phyloP scores from a whole-genome alignment of 1,140 invertebrate genomes.

The Papilio machaon region DNA sequence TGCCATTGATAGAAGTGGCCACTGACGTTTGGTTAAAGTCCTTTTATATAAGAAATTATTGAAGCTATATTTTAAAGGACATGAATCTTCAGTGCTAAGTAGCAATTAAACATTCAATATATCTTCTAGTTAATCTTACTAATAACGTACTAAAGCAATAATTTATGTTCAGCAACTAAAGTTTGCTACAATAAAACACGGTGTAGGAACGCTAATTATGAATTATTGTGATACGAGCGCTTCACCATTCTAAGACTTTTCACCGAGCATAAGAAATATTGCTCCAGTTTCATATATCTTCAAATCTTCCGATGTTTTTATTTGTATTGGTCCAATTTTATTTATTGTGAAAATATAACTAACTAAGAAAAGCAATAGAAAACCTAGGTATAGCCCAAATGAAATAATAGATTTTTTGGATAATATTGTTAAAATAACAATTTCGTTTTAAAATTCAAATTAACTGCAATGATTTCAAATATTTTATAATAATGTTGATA shows the following conservation, averaged over 20 bases:
- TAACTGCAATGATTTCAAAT: no score
- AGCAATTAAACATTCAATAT: slow-evolving; percentile 48
- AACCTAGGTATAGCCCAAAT: no score
- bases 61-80: background rate
- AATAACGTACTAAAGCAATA: slow-evolving; percentile 49
- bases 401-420: no score
- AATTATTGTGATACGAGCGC: slow-evolving; percentile 60
- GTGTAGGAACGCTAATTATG: slow-evolving; percentile 61
- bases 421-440: no score
- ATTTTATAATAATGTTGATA: no score
- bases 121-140: slow-evolving; percentile 45
- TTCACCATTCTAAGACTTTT: slow-evolving; percentile 11
- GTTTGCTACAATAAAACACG: slow-evolving; percentile 58
- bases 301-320: no score
- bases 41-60: background rate
- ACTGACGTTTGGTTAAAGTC: background rate
- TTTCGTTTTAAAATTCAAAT: no score
- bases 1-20: background rate
- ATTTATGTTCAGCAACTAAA: slow-evolving; percentile 53
- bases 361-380: no score
- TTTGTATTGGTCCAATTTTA: no score
- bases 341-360: no score
- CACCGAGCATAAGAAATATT: background rate
- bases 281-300: background rate
- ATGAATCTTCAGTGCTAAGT: slow-evolving; percentile 15